Percentiles rank a stretch among this genome's conserved stretches.
Conservation (phyloP, 2,113 vertebrate genomes). For the Oncorhynchus gorbuscha region DNA sequence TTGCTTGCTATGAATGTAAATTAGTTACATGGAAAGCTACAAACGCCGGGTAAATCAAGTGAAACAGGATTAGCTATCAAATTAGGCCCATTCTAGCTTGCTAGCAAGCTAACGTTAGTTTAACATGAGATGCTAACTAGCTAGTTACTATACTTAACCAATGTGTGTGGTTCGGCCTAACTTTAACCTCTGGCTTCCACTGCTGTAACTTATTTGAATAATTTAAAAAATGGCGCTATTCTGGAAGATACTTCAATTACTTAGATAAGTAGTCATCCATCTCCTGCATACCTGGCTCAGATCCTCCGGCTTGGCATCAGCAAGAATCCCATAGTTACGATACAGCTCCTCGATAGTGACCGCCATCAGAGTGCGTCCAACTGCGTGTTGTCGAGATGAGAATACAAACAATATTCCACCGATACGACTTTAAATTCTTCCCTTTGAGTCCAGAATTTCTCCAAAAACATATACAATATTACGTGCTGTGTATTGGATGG, state of each 20-base stretch:
- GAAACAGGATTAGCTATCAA: too few species aligned
- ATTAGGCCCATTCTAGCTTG: too few species aligned
- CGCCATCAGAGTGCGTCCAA: slow-evolving; percentile 74
- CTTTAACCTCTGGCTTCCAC: not conserved
- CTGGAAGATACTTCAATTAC: not conserved
- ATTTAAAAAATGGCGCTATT: not conserved
- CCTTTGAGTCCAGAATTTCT: too few species aligned
- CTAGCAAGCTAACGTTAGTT: too few species aligned
- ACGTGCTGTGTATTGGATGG: not conserved
- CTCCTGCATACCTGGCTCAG: slow-evolving; percentile 79
- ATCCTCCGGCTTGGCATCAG: slow-evolving; percentile 87
- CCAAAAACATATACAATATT: not conserved
- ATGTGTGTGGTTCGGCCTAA: not conserved
- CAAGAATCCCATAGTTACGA: slow-evolving; percentile 91
- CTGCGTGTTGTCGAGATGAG: slow-evolving; percentile 34
- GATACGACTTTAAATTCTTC: not conserved
- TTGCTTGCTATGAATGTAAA: too few species aligned
- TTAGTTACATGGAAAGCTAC: too few species aligned
- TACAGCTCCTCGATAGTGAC: slow-evolving; percentile 95
- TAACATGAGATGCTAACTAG: too few species aligned
- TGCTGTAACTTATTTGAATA: not conserved
- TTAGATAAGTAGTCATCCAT: not conserved
- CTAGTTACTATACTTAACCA: too few species aligned
- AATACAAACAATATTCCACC: slow-evolving; percentile 26
- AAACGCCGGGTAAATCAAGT: too few species aligned